These are phyloP conservation scores for Poecile atricapillus DNA, from an alignment of 2,113 vertebrate species.

Conservation along the genomic window DNA sequence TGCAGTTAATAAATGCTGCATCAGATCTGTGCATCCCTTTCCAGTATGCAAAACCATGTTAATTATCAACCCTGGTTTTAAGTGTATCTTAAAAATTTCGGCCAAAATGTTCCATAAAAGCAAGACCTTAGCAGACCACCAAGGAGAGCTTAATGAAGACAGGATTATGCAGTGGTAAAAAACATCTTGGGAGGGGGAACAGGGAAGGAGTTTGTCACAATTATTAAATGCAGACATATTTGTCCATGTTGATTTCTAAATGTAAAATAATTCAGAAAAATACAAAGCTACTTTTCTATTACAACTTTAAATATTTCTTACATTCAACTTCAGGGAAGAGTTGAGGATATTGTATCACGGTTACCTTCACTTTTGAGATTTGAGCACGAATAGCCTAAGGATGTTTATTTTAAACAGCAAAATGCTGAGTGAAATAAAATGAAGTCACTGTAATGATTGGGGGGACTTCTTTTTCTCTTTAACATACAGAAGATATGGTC, in stretches of 20 bases:
- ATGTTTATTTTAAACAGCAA: slow-evolving; percentile 50
- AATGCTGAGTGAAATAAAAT: slow-evolving; percentile 3
- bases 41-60: neutral
- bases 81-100: neutral
- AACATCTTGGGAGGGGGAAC: neutral
- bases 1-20: neutral
- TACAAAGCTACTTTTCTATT: neutral
- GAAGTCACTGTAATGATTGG: neutral
- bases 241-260: neutral
- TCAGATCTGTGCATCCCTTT: neutral
- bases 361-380: neutral
- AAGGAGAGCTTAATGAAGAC: slow-evolving; percentile 27
- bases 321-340: neutral
- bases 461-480: slow-evolving; percentile 8
- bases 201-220: neutral
- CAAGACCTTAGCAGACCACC: neutral
- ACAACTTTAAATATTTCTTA: neutral
- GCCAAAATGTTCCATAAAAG: neutral
- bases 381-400: neutral
- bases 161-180: slow-evolving; percentile 24
- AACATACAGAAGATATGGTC: slow-evolving; percentile 20
- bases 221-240: neutral
- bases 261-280: neutral
- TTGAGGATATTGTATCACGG: neutral
- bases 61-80: neutral